Evolutionary conservation across 2,797 vertebrate genomes (phyloP).

Genomic region (Apodemus agrarius): DNA sequence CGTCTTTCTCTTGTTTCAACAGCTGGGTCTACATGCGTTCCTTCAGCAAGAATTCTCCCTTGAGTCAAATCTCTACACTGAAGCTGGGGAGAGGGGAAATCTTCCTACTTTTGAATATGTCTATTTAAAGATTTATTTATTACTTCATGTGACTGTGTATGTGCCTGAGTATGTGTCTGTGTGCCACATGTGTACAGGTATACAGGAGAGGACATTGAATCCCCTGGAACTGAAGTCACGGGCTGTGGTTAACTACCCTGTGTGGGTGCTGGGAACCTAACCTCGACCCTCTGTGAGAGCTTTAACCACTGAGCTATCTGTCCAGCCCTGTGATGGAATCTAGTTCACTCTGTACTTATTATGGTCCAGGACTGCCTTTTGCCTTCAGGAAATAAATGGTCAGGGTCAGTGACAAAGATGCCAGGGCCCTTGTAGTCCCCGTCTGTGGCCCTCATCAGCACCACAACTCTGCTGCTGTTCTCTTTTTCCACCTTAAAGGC

Average conservation of each 20-base stretch:
- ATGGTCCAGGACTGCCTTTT: neutral
- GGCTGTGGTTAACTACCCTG: neutral
- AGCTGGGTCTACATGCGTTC: neutral
- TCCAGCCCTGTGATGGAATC: too few relatives aligned
- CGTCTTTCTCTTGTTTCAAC: neutral
- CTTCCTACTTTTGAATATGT: neutral
- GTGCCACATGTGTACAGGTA: neutral
- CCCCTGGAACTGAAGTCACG: neutral
- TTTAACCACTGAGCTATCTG: neutral
- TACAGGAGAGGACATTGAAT: neutral
- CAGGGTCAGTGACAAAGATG: neutral
- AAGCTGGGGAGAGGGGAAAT: neutral
- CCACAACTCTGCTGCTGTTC: neutral
- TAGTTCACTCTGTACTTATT: neutral
- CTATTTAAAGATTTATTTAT: neutral
- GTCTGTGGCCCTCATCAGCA: too few relatives aligned
- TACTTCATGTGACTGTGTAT: neutral
- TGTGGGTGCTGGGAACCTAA: neutral
- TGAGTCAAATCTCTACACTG: too few relatives aligned
- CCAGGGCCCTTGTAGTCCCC: neutral
- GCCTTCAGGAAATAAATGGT: neutral
- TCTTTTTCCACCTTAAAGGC: neutral
- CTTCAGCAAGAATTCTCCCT: fast-evolving
- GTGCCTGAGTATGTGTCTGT: neutral
- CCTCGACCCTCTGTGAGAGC: neutral